Conservation (phyloP, 2,888 invertebrate genomes). For the Andrena minutula region DNA sequence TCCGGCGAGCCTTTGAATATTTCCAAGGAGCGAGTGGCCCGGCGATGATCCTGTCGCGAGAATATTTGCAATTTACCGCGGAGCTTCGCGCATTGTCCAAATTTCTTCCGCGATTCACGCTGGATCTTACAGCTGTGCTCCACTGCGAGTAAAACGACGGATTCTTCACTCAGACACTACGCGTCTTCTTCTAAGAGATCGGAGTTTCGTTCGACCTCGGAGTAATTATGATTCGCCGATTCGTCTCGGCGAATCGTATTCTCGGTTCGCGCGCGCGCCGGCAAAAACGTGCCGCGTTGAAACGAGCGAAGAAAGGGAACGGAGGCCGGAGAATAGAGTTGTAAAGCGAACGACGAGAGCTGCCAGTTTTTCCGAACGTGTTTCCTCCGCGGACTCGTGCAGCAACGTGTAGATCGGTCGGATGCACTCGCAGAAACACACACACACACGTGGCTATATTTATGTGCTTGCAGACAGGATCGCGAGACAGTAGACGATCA, state of each 20-base stretch:
- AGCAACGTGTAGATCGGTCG: conserved; percentile 47
- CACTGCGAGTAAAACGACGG: too few species aligned
- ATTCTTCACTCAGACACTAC: too few species aligned
- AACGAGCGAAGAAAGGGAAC: conserved; percentile 58
- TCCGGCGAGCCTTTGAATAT: conserved; percentile 3
- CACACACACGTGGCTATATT: not conserved
- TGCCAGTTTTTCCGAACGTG: conserved; percentile 70
- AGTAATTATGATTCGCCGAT: conserved; percentile 47
- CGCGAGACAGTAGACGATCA: conserved; percentile 22
- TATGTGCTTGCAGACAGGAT: not conserved
- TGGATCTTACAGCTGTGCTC: too few species aligned
- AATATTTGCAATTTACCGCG: not conserved
- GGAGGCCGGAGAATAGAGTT: conserved; percentile 66
- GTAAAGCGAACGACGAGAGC: conserved; percentile 67
- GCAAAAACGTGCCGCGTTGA: conserved; percentile 67
- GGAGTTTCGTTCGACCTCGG: not conserved
- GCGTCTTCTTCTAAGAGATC: not conserved
- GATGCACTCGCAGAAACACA: conserved; percentile 37
- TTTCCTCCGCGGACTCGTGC: conserved; percentile 59
- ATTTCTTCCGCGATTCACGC: not conserved
- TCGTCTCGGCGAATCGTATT: conserved; percentile 49
- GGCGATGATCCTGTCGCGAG: not conserved
- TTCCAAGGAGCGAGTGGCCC: not conserved
- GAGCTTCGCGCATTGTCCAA: not conserved
- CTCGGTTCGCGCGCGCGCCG: conserved; percentile 36